phyloP scores from a whole-genome alignment of 2,113 vertebrate species.

The Melierax canorus region DNA sequence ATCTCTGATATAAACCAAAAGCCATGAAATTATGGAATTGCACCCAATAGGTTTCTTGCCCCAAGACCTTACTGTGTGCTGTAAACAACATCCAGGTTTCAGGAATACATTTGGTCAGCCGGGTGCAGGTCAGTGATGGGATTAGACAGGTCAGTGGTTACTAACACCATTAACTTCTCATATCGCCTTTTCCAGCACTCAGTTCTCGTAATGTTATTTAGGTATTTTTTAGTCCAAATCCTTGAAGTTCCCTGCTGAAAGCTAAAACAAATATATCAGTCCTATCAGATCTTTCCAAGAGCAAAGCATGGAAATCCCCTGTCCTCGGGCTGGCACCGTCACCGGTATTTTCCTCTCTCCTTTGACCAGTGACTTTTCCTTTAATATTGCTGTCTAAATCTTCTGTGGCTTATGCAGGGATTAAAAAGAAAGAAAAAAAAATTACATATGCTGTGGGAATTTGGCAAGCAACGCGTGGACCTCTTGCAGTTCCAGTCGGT shows the following conservation, averaged over 20 bases:
- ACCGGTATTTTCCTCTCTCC: not conserved
- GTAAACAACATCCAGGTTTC: not conserved
- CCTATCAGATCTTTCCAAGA: not conserved
- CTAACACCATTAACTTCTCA: not conserved
- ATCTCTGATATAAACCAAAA: not conserved
- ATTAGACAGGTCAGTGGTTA: not conserved
- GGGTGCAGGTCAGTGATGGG: not conserved
- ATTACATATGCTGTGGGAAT: not conserved
- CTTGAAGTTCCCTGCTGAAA: not conserved
- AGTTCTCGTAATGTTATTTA: not conserved
- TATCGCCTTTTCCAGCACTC: not conserved
- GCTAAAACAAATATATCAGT: not conserved
- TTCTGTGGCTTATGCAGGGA: not conserved
- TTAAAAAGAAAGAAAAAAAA: not conserved
- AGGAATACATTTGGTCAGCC: not conserved
- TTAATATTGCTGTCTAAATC: not conserved
- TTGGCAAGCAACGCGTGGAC: not conserved
- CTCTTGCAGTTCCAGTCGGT: not conserved
- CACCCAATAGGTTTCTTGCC: not conserved
- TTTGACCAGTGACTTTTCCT: not conserved
- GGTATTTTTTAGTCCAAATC: not conserved
- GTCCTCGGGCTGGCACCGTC: not conserved
- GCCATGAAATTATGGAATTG: not conserved
- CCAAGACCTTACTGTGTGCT: not conserved
- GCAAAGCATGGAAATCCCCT: not conserved